A percentile compares a stretch with the other conserved stretches of the same genome.
These are phyloP conservation scores for Trididemnum miniatum DNA, from an alignment of 23 tunicate genomes.

Conservation along the genomic window DNA sequence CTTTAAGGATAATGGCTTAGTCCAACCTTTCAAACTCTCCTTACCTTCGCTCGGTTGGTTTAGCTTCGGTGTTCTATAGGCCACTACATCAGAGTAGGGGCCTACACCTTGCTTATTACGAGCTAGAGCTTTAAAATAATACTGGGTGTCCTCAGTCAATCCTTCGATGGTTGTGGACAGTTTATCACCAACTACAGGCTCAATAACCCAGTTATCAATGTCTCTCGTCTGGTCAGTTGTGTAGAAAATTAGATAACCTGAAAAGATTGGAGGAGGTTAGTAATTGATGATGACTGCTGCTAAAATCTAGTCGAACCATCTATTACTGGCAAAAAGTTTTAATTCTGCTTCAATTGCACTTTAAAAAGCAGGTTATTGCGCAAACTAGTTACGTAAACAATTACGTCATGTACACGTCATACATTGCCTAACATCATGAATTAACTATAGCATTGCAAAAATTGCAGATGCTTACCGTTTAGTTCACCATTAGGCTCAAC, in stretches of 20 bases:
- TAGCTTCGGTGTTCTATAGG: constrained; percentile 31
- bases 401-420: no score
- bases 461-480: constrained; percentile 39
- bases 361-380: no score
- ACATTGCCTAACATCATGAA: no score
- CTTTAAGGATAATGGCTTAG: no score
- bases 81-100: constrained; percentile 61
- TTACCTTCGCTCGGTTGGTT: neutral
- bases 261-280: no score
- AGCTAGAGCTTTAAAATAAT: constrained; percentile 69
- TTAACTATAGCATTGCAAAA: no score
- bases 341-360: no score
- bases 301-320: no score
- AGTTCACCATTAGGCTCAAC: constrained; percentile 68
- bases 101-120: constrained; percentile 59
- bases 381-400: no score
- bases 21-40: no score
- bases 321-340: no score
- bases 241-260: constrained; percentile 73
- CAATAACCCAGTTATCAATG: constrained; percentile 61
- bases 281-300: no score
- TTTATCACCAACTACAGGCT: constrained; percentile 57
- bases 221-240: constrained; percentile 41
- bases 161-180: constrained; percentile 45
- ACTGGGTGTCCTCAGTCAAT: constrained; percentile 61